Percentiles rank a stretch among this genome's conserved stretches.
These are phyloP conservation scores for Percopsis transmontana DNA, from an alignment of 2,113 vertebrate species.

Conservation along the genomic window DNA sequence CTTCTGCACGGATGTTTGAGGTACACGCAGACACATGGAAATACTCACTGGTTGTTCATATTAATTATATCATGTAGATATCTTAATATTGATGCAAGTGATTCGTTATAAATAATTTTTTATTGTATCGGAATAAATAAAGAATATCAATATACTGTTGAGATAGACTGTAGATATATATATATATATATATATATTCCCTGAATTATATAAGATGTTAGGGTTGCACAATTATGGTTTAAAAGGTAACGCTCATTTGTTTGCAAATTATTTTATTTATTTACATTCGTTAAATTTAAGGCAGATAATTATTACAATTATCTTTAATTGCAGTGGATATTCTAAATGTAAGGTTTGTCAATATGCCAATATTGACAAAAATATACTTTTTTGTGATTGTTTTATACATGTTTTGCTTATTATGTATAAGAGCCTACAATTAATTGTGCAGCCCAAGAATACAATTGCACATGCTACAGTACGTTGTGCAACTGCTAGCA, in stretches of 20 bases:
- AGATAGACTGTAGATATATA: not conserved
- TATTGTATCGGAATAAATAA: no score
- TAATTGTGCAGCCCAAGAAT: not conserved
- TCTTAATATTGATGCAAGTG: not conserved
- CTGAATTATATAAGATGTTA: not conserved
- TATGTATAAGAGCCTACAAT: not conserved
- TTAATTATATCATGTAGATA: no score
- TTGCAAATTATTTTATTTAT: not conserved
- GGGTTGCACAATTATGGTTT: not conserved
- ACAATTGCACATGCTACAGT: not conserved
- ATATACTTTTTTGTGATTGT: not conserved
- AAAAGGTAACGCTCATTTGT: not conserved
- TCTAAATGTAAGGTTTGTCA: not conserved
- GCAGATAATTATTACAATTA: not conserved
- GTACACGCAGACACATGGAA: constrained; percentile 72
- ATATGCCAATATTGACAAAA: not conserved
- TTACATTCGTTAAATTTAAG: no score
- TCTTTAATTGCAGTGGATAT: not conserved
- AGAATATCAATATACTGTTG: no score
- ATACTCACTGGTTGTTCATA: not conserved
- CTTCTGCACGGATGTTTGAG: constrained; percentile 98
- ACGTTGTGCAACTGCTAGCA: constrained; percentile 51
- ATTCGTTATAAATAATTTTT: no score
- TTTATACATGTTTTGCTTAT: not conserved
- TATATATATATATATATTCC: not conserved